phyloP scores from a whole-genome alignment of 2,888 invertebrate genomes.

The Yponomeuta plumbellus region DNA sequence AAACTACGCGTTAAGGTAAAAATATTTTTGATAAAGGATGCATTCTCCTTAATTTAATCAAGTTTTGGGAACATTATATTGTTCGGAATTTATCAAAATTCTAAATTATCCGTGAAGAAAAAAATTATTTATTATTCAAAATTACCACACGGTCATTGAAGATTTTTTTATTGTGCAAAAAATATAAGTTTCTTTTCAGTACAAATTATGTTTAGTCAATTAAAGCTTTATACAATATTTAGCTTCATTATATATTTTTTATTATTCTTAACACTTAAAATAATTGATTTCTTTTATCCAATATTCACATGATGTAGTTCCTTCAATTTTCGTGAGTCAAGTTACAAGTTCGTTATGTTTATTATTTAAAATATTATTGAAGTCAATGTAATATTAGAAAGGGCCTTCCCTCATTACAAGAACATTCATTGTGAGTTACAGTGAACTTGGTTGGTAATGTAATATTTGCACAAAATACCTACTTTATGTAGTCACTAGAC shows the following conservation, averaged over 20 bases:
- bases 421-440: not conserved
- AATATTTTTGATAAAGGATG: conserved; percentile 14
- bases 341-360: not conserved
- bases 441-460: not conserved
- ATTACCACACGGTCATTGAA: not conserved
- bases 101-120: conserved; percentile 7
- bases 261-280: conserved; percentile 3
- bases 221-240: conserved; percentile 48
- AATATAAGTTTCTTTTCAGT: conserved; percentile 45
- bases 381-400: not conserved
- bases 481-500: not conserved
- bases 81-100: conserved; percentile 1
- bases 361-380: not conserved
- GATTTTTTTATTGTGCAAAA: not conserved
- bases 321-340: not conserved
- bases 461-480: not conserved
- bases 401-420: not conserved
- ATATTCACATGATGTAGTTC: not conserved
- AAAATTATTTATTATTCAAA: not conserved
- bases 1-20: not conserved
- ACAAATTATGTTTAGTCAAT: conserved; percentile 62
- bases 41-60: conserved; percentile 5
- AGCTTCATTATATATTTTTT: conserved; percentile 36
- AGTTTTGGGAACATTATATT: not conserved
- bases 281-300: conserved; percentile 5